phyloP scores from a whole-genome alignment of 2,113 vertebrate species.

The Oncorhynchus mykiss region DNA sequence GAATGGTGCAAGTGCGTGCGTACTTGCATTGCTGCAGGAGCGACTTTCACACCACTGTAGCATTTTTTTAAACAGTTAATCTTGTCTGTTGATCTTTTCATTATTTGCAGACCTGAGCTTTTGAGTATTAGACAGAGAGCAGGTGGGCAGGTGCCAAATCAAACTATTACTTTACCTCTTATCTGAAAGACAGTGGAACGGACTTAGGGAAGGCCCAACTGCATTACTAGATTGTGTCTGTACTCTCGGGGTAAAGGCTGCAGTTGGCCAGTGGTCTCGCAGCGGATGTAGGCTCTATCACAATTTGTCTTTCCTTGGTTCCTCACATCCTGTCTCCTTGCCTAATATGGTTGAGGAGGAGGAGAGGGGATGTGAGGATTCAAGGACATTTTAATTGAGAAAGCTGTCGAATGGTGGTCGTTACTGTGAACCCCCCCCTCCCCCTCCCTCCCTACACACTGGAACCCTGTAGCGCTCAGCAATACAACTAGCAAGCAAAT shows the following conservation, averaged over 20 bases:
- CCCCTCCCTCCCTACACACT: neutral
- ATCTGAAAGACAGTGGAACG: neutral
- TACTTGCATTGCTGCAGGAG: conserved; percentile 62
- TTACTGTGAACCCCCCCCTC: neutral
- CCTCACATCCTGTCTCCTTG: too few species aligned
- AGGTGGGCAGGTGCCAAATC: conserved; percentile 59
- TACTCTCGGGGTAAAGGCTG: neutral
- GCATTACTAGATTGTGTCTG: neutral
- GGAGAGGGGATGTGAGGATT: neutral
- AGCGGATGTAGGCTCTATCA: neutral
- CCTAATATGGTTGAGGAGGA: too few species aligned
- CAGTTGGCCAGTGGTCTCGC: neutral
- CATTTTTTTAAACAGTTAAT: conserved; percentile 58
- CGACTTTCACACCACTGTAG: conserved; percentile 70
- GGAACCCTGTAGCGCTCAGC: conserved; percentile 3
- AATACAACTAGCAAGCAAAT: neutral
- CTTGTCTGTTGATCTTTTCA: conserved; percentile 70
- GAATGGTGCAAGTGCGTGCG: conserved; percentile 48
- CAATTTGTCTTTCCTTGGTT: too few species aligned
- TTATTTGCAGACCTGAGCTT: conserved; percentile 57
- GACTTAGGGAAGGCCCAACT: neutral
- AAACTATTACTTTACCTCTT: conserved; percentile 3
- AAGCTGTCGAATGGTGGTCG: neutral
- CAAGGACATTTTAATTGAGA: neutral
- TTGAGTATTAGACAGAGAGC: conserved; percentile 36